These are phyloP conservation scores for Andrena dorsata DNA, from an alignment of 2,888 invertebrate species.

Conservation along the genomic window DNA sequence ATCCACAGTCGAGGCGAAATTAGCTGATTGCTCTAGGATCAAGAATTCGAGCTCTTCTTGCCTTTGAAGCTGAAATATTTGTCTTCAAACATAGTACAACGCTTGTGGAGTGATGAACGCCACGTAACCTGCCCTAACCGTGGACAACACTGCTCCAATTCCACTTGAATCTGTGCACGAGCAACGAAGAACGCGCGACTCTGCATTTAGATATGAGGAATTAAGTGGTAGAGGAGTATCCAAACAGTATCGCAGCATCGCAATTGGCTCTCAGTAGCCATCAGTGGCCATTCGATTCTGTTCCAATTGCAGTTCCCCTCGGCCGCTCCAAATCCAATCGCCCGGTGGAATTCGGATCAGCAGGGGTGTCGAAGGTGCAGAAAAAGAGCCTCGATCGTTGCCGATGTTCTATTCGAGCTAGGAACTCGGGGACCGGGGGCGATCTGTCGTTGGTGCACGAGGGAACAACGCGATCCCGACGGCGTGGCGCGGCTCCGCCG, in stretches of 20 bases:
- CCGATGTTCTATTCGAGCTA: constrained; percentile 16
- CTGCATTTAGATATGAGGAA: neutral
- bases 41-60: too few relatives aligned
- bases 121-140: too few relatives aligned
- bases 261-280: neutral
- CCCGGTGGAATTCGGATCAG: constrained; percentile 4
- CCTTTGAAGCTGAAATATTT: too few relatives aligned
- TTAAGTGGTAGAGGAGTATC: neutral
- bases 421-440: constrained; percentile 10
- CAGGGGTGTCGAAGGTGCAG: neutral
- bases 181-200: neutral
- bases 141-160: neutral
- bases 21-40: too few relatives aligned
- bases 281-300: neutral
- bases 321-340: neutral
- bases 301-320: neutral
- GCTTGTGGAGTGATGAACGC: too few relatives aligned
- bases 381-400: neutral
- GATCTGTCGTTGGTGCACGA: neutral
- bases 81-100: too few relatives aligned
- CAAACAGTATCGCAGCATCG: neutral
- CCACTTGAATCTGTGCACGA: neutral
- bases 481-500: constrained; percentile 47
- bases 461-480: constrained; percentile 43
- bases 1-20: too few relatives aligned